Percentiles rank a stretch among this genome's conserved stretches.
Conservation (phyloP, 2,113 vertebrate species). For the Pedetes capensis region DNA sequence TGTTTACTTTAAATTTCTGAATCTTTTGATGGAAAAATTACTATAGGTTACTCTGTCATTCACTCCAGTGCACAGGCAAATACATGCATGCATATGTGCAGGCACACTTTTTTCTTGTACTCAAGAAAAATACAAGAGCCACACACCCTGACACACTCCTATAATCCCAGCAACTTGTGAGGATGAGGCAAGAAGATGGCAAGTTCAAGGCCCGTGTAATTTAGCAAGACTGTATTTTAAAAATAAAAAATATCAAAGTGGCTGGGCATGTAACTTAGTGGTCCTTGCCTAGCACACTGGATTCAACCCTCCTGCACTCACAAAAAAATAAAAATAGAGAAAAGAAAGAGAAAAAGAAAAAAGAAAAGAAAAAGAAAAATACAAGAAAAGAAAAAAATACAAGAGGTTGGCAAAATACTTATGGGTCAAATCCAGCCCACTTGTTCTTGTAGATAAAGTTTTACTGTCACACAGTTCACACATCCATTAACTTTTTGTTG, state of each 20-base stretch:
- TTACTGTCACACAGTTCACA: neutral
- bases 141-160: no score
- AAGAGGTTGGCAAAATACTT: neutral
- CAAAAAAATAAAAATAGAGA: no score
- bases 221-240: no score
- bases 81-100: neutral
- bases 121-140: neutral
- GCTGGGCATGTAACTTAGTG: no score
- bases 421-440: neutral
- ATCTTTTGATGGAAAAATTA: slow-evolving; percentile 20
- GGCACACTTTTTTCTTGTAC: neutral
- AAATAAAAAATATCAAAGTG: no score
- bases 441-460: neutral
- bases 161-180: no score
- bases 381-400: neutral
- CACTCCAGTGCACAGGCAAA: neutral
- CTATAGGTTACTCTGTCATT: neutral
- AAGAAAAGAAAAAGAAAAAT: no score
- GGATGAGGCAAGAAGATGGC: no score
- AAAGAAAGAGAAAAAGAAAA: no score
- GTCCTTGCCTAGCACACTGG: no score
- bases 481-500: neutral
- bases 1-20: neutral
- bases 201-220: no score
- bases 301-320: no score